These are phyloP conservation scores for Melanogrammus aeglefinus DNA, from an alignment of 2,797 vertebrate genomes.

Conservation along the genomic window DNA sequence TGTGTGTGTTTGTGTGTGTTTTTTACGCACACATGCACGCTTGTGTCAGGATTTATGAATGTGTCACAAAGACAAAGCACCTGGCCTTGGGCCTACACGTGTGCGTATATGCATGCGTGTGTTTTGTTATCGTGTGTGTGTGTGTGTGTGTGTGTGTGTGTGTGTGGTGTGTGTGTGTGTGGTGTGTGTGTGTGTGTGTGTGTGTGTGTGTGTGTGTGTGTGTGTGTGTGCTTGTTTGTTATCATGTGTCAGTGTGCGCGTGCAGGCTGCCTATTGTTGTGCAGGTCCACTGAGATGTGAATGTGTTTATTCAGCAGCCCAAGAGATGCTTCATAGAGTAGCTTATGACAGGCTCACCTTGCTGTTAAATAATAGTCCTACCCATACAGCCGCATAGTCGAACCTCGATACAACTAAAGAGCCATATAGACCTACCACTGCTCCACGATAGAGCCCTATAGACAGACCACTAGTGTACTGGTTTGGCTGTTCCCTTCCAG, in stretches of 20 bases:
- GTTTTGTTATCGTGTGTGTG: not conserved
- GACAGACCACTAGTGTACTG: too few species aligned
- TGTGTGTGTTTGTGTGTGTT: not conserved
- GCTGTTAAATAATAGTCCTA: too few species aligned
- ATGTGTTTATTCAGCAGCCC: too few species aligned
- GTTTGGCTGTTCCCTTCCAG: too few species aligned
- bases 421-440: too few species aligned
- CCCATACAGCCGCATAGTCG: too few species aligned
- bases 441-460: too few species aligned
- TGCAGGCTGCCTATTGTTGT: conserved; percentile 11
- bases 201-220: not conserved
- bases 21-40: not conserved
- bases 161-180: not conserved
- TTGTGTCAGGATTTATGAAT: not conserved
- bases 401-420: too few species aligned
- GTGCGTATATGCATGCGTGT: conserved; percentile 1
- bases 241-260: conserved; percentile 5
- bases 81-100: conserved; percentile 8
- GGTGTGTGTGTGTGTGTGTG: not conserved
- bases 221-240: not conserved
- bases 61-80: conserved; percentile 3
- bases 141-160: too few species aligned
- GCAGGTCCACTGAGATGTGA: too few species aligned
- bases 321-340: too few species aligned
- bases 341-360: too few species aligned